Base-by-base conservation (phyloP, 2,888 invertebrate genomes). In the Charanyca ferruginea region DNA sequence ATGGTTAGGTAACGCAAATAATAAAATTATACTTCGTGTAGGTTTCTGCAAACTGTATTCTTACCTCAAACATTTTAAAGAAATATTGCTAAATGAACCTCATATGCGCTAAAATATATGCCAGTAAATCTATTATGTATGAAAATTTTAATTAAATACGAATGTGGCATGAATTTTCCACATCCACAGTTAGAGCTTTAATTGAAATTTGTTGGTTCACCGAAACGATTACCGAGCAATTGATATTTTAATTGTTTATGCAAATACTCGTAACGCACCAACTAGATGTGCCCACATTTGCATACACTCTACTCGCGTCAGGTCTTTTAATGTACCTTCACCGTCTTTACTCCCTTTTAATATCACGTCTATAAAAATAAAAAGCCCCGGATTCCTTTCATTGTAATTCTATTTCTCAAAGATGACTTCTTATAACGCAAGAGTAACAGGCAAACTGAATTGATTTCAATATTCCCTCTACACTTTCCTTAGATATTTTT, bases 401-500 rank as follows among this genome's bases (percentile, higher is more conserved):
- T 66, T 74, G 84, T 88, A 86, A 89, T 89, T 86, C 79, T 83
- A 89, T 90, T 91, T 87, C 80, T 74, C 80, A 76, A 84, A 85
- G 84, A 90, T 88, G 88, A 89, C 86, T 87, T 86, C 86, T 86
- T 85, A 87, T 82, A 87, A 85, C 85, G 85, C 86, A 82, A 84
- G 80, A 88, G 89, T 87, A 88, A 89, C 86, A 86, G 84, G 85
- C 87, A 90, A 92, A 90, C 90, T 87, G 90, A 91, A 90, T 92
- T 91, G 91, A 91, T 92, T 93, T 87, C 92, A 91, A 91, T 93
- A 93, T 93, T 91, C 91, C 88, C 85, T 89, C 85, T 90, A 88
- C 91, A 91, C 89, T 94, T 93, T 91, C 90, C 90, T 89, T 68
- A 85, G 91, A 92, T 92, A 93, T 93, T 95, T 92, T 93, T 93